Conservation (phyloP, 1,140 invertebrate species). For the Mylabris phalerata region DNA sequence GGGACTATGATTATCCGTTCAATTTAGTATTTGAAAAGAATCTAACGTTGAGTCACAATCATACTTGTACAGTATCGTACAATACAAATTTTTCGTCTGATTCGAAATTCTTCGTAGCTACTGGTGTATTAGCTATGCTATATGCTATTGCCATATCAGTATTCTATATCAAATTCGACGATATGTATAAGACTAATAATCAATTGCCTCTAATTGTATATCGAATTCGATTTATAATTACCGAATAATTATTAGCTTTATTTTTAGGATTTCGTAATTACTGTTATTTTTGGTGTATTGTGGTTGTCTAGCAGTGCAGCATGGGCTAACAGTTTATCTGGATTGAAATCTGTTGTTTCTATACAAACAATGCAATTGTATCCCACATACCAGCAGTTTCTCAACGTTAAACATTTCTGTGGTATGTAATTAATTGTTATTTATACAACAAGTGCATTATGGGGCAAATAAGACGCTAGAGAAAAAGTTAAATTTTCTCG, state of each 20-base stretch:
- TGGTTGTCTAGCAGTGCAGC: slow-evolving; percentile 62
- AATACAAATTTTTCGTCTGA: slow-evolving; percentile 51
- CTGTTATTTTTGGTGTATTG: slow-evolving; percentile 53
- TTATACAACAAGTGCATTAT: too few species aligned
- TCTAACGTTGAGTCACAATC: slow-evolving; percentile 1
- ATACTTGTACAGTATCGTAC: slow-evolving; percentile 19
- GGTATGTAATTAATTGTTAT: slow-evolving; percentile 37
- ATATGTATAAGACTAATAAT: slow-evolving; percentile 52
- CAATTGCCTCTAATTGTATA: slow-evolving; percentile 42
- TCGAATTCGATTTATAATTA: slow-evolving; percentile 5
- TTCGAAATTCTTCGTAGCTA: slow-evolving; percentile 62
- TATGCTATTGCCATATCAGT: slow-evolving; percentile 52
- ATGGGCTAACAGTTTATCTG: slow-evolving; percentile 57
- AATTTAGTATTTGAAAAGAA: slow-evolving; percentile 17
- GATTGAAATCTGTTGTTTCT: slow-evolving; percentile 45
- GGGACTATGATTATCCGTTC: slow-evolving; percentile 36
- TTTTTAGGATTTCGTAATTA: slow-evolving; percentile 57
- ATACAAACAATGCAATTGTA: slow-evolving; percentile 25
- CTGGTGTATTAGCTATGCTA: slow-evolving; percentile 60
- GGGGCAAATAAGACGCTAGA: too few species aligned
- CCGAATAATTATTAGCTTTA: slow-evolving; percentile 2
- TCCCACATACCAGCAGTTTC: slow-evolving; percentile 43
- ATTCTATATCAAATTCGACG: slow-evolving; percentile 55
- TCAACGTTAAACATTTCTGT: slow-evolving; percentile 56
- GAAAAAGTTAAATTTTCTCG: too few species aligned